Percentiles rank a stretch among this genome's conserved stretches.
phyloP scores from a whole-genome alignment of 2,113 vertebrate genomes.

The Galemys pyrenaicus region DNA sequence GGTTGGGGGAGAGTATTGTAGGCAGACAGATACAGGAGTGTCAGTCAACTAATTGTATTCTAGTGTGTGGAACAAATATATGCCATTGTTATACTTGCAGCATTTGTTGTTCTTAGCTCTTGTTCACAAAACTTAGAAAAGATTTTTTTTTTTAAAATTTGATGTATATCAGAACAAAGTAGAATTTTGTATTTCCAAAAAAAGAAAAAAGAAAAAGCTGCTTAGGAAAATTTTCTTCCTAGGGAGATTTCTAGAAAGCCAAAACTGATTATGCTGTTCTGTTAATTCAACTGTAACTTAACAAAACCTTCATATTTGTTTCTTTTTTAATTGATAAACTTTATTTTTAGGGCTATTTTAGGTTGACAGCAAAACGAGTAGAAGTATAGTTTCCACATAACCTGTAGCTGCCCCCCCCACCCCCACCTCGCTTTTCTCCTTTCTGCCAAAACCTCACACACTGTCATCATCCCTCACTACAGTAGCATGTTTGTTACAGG shows the following conservation, averaged over 20 bases:
- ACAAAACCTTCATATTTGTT: neutral
- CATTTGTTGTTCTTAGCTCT: neutral
- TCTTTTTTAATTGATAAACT: neutral
- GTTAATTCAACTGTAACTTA: neutral
- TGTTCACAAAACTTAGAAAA: neutral
- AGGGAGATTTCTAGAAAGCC: neutral
- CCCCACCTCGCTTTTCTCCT: too few species aligned
- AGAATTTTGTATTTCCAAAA: conserved; percentile 24
- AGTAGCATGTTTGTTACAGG: neutral
- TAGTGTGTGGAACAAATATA: neutral
- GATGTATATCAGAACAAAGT: neutral
- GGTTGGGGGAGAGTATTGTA: neutral
- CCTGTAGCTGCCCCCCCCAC: too few species aligned
- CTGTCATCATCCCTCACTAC: neutral
- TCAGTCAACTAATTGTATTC: neutral
- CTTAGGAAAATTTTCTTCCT: conserved; percentile 37
- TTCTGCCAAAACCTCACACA: neutral
- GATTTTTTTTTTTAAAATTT: neutral
- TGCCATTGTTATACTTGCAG: neutral
- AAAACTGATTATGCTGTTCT: neutral
- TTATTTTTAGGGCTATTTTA: neutral
- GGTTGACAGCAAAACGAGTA: neutral
- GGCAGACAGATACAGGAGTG: rapidly evolving
- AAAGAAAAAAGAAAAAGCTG: neutral
- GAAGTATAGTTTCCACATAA: neutral